Conservation (phyloP, 1,140 invertebrate species). For the Cepaea nemoralis region DNA sequence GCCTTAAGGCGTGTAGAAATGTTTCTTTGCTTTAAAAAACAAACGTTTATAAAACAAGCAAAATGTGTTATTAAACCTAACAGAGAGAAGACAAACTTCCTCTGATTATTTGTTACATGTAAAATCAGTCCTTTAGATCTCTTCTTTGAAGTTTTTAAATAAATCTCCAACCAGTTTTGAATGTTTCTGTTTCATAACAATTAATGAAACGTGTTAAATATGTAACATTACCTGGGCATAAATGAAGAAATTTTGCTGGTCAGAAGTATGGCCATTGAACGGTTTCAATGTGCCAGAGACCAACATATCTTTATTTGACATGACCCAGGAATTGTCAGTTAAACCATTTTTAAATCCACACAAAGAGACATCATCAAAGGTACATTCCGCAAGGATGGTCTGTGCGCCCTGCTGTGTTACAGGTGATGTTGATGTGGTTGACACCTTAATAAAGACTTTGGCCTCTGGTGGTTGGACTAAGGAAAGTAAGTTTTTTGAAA, state of each 20-base stretch:
- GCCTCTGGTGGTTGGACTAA: not conserved
- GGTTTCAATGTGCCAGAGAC: not conserved
- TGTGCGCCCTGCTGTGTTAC: not conserved
- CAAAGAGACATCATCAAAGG: not conserved
- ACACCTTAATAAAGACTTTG: not conserved
- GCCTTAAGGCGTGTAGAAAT: too few species aligned
- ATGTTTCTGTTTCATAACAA: too few species aligned
- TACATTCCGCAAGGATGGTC: not conserved
- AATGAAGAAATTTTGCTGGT: not conserved
- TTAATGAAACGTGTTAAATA: too few species aligned
- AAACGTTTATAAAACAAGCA: too few species aligned
- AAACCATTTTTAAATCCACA: not conserved
- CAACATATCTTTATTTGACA: not conserved
- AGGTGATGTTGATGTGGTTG: not conserved
- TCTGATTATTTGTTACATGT: too few species aligned
- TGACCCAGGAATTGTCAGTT: not conserved
- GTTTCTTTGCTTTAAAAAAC: too few species aligned
- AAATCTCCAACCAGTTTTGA: too few species aligned
- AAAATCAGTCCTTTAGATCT: too few species aligned
- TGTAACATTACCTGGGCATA: not conserved
- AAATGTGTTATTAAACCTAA: too few species aligned
- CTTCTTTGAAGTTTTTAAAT: too few species aligned
- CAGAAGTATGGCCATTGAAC: not conserved
- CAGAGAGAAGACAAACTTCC: too few species aligned
- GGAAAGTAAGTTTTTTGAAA: too few species aligned